Conservation (phyloP, 2,797 vertebrate genomes). For the Cryptoblepharus egeriae region DNA sequence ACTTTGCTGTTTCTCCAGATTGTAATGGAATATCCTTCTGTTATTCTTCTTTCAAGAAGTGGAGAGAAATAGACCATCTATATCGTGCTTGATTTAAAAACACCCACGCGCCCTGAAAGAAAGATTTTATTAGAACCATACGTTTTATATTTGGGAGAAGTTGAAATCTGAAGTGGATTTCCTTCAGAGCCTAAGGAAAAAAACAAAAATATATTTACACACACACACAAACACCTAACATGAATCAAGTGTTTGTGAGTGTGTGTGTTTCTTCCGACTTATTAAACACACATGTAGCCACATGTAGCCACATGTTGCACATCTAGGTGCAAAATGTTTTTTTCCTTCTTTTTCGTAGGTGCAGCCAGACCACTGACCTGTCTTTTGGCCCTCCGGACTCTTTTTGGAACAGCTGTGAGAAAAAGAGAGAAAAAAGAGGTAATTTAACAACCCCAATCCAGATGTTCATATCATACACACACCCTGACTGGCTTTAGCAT, state of each 20-base stretch:
- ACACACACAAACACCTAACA: conserved; percentile 59
- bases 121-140: conserved; percentile 78
- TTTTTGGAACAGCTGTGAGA: conserved; percentile 82
- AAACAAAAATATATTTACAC: conserved; percentile 15
- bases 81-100: conserved; percentile 54
- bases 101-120: conserved; percentile 64
- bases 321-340: conserved; percentile 69
- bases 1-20: conserved; percentile 65
- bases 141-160: conserved; percentile 72
- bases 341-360: conserved; percentile 53
- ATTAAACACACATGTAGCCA: conserved; percentile 76
- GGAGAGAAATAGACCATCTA: conserved; percentile 57
- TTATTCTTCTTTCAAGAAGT: conserved; percentile 59
- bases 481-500: conserved; percentile 84
- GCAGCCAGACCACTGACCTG: conserved; percentile 77
- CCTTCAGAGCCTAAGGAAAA: conserved; percentile 72
- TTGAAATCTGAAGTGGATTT: conserved; percentile 79
- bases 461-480: conserved; percentile 84
- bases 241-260: conserved; percentile 61
- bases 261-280: conserved; percentile 70
- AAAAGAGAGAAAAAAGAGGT: conserved; percentile 66
- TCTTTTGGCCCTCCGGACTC: conserved; percentile 80
- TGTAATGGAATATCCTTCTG: conserved; percentile 70
- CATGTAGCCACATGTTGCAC: too few relatives aligned
- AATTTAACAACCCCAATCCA: conserved; percentile 80